Evolutionary conservation across 1,140 invertebrate species (phyloP).

Genomic region (Lerema accius): DNA sequence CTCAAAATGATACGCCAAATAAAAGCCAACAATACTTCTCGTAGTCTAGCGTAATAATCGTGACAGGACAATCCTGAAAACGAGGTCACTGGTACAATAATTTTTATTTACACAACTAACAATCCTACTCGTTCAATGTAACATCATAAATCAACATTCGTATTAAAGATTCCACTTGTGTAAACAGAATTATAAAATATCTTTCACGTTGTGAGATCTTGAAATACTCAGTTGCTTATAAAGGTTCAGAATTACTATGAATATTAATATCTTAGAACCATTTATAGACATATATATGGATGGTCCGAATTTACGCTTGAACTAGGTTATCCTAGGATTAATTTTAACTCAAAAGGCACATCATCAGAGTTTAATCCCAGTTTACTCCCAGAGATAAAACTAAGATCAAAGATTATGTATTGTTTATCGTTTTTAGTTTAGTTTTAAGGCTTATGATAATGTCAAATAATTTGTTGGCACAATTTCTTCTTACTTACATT

Average conservation of each 20-base stretch:
- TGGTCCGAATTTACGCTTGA: too few species aligned
- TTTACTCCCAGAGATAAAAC: too few species aligned
- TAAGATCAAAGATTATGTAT: too few species aligned
- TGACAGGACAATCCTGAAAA: constrained; percentile 20
- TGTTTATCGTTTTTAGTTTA: too few species aligned
- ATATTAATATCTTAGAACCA: too few species aligned
- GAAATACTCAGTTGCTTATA: background rate
- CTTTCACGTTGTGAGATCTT: background rate
- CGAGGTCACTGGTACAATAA: constrained; percentile 20
- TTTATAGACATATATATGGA: too few species aligned
- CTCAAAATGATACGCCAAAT: background rate
- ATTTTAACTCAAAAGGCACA: too few species aligned
- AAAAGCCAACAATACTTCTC: background rate
- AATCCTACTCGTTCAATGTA: background rate
- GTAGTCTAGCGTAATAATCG: constrained; percentile 5
- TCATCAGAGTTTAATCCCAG: too few species aligned
- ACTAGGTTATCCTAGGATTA: too few species aligned
- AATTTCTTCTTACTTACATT: constrained; percentile 71
- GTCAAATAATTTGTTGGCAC: too few species aligned
- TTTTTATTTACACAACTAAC: constrained; percentile 22
- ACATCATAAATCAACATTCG: background rate
- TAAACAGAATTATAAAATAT: constrained; percentile 2
- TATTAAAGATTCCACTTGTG: background rate
- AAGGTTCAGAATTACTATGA: too few species aligned
- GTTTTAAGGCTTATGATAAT: too few species aligned